Conservation (phyloP, 1,140 invertebrate genomes). For the Apolygus lucorum region DNA sequence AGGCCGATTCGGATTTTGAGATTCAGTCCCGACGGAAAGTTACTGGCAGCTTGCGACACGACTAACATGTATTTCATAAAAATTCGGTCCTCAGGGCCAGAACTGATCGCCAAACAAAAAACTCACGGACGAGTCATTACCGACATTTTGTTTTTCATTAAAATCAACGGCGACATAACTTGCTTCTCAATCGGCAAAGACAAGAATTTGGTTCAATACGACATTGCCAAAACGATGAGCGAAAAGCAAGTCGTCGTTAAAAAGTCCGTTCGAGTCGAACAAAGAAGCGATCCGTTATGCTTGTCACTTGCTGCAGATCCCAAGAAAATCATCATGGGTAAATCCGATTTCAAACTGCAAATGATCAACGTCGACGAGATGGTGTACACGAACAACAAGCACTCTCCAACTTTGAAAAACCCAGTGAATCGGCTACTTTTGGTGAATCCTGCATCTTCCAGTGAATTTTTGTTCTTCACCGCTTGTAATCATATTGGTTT, state of each 20-base stretch:
- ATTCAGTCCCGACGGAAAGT: background rate
- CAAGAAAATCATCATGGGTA: constrained; percentile 16
- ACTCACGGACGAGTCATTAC: constrained; percentile 3
- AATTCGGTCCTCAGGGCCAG: background rate
- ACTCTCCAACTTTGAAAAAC: background rate
- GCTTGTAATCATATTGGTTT: constrained; percentile 20
- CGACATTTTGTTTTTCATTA: constrained; percentile 12
- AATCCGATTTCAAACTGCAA: constrained; percentile 14
- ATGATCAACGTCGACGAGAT: constrained; percentile 1
- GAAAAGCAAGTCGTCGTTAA: constrained; percentile 4
- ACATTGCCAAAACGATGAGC: background rate
- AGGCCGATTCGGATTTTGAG: constrained; percentile 1
- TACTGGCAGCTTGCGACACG: constrained; percentile 11
- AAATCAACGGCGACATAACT: background rate
- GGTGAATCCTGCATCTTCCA: background rate
- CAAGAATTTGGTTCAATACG: constrained; percentile 17
- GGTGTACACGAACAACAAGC: background rate
- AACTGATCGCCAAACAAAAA: background rate
- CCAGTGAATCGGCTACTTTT: background rate
- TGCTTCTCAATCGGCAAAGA: constrained; percentile 13
- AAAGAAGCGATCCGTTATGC: constrained; percentile 15
- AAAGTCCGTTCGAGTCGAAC: background rate
- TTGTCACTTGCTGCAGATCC: background rate
- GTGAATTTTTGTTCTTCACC: constrained; percentile 8
- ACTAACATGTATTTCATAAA: constrained; percentile 14